A percentile compares a stretch with the other conserved stretches of the same genome.
Evolutionary conservation across 2,888 invertebrate genomes (phyloP).

Genomic region (Belgica antarctica): DNA sequence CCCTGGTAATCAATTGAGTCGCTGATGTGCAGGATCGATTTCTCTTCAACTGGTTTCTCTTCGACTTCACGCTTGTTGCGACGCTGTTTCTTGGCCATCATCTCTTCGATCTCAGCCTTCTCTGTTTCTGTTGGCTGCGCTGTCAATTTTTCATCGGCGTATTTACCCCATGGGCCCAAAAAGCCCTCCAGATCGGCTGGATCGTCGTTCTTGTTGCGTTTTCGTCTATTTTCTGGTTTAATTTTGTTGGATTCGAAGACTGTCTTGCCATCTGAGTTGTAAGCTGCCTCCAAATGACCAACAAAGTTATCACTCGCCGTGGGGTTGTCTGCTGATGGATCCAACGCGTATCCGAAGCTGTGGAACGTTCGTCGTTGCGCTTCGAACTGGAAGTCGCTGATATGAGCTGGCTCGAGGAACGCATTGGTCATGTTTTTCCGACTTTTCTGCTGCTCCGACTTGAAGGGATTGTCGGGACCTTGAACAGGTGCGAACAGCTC

Average conservation of each 20-base stretch:
- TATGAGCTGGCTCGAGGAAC: constrained; percentile 90
- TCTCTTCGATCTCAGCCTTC: constrained; percentile 90
- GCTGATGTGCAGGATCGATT: constrained; percentile 89
- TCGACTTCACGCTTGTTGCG: constrained; percentile 81
- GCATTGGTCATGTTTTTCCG: constrained; percentile 90
- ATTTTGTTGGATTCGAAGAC: constrained; percentile 79
- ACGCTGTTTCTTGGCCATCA: constrained; percentile 86
- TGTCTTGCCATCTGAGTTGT: constrained; percentile 74
- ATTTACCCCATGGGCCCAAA: constrained; percentile 97
- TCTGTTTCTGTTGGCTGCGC: constrained; percentile 92
- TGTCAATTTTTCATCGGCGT: constrained; percentile 81
- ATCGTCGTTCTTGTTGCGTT: constrained; percentile 82
- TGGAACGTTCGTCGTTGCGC: constrained; percentile 91
- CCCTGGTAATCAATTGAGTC: constrained; percentile 96
- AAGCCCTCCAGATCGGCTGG: constrained; percentile 92
- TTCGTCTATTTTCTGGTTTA: constrained; percentile 73
- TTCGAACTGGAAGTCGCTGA: constrained; percentile 97
- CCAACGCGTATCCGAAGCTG: constrained; percentile 92
- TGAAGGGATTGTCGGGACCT: constrained; percentile 91
- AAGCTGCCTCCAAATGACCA: constrained; percentile 65
- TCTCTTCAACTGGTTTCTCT: constrained; percentile 91
- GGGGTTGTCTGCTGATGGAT: constrained; percentile 68
- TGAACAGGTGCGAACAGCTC: constrained; percentile 88
- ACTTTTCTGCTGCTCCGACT: constrained; percentile 84
- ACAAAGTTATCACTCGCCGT: constrained; percentile 57